These are phyloP conservation scores for Gasterosteus nipponicus DNA, from an alignment of 2,113 vertebrate genomes.

Conservation along the genomic window DNA sequence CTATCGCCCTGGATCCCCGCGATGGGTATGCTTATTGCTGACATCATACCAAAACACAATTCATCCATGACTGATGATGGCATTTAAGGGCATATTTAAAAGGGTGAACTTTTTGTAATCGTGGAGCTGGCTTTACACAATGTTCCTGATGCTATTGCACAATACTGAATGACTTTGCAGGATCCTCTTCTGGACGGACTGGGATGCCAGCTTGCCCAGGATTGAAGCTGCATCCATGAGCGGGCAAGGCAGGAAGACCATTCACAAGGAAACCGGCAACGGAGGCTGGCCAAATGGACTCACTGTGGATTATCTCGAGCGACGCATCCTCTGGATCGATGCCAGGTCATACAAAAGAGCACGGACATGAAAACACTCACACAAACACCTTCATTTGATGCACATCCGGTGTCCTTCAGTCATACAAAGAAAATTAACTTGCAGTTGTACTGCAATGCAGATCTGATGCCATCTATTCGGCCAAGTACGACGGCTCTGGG, in stretches of 20 bases:
- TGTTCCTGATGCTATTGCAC: neutral
- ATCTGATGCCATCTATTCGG: slow-evolving; percentile 97
- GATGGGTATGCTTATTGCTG: slow-evolving; percentile 84
- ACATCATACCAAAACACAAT: neutral
- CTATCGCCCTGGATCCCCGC: slow-evolving; percentile 94
- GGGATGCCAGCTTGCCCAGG: slow-evolving; percentile 95
- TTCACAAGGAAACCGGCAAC: slow-evolving; percentile 93
- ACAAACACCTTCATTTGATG: neutral
- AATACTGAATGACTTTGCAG: slow-evolving; percentile 59
- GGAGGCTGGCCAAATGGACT: slow-evolving; percentile 98
- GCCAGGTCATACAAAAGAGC: slow-evolving; percentile 84
- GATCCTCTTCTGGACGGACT: slow-evolving; percentile 98
- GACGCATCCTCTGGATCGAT: slow-evolving; percentile 96
- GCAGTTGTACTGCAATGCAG: slow-evolving; percentile 65
- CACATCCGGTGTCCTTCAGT: neutral
- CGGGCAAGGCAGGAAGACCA: slow-evolving; percentile 90
- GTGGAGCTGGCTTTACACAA: neutral
- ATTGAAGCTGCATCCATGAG: slow-evolving; percentile 99
- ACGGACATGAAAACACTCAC: neutral
- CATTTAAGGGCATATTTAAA: neutral
- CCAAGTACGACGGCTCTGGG: slow-evolving; percentile 93
- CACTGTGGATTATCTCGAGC: slow-evolving; percentile 95
- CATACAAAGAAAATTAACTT: neutral
- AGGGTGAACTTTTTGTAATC: slow-evolving; percentile 2
- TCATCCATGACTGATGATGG: neutral